Evolutionary conservation across 2,888 invertebrate genomes (phyloP).

Genomic region (Drosophila picticornis): DNA sequence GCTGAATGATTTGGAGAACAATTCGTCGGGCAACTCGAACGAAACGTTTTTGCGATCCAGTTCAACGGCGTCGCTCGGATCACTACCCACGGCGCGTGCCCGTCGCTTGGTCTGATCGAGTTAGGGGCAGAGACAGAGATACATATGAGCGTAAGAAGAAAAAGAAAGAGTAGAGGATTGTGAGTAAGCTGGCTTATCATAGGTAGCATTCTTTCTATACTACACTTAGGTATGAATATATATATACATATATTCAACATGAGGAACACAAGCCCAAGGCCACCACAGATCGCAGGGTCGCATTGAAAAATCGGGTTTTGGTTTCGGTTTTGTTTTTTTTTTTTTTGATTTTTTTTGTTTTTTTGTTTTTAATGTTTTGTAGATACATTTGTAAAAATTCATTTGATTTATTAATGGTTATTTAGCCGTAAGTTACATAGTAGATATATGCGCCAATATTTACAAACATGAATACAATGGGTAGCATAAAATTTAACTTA

Average conservation of each 20-base stretch:
- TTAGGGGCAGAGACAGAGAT: constrained; percentile 11
- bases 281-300: constrained; percentile 19
- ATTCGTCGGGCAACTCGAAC: constrained; percentile 87
- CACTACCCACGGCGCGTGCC: constrained; percentile 80
- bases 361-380: constrained; percentile 18
- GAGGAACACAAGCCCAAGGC: constrained; percentile 25
- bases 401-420: constrained; percentile 41
- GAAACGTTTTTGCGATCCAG: constrained; percentile 86
- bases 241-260: background rate
- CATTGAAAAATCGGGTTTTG: constrained; percentile 36
- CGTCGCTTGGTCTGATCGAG: constrained; percentile 48
- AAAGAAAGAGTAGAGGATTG: constrained; percentile 22
- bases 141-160: constrained; percentile 10
- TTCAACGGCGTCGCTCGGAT: constrained; percentile 85
- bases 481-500: constrained; percentile 55
- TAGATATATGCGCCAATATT: constrained; percentile 66
- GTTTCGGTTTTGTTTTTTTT: constrained; percentile 35
- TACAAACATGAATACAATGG: constrained; percentile 74
- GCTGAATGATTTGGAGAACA: constrained; percentile 87
- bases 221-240: background rate
- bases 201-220: constrained; percentile 2
- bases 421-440: constrained; percentile 44
- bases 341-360: constrained; percentile 25
- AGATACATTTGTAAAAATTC: constrained; percentile 21
- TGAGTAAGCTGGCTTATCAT: constrained; percentile 30